A percentile compares a stretch with the other conserved stretches of the same genome.
Conservation (phyloP, 2,888 invertebrate species). For the Phengaris alcon region DNA sequence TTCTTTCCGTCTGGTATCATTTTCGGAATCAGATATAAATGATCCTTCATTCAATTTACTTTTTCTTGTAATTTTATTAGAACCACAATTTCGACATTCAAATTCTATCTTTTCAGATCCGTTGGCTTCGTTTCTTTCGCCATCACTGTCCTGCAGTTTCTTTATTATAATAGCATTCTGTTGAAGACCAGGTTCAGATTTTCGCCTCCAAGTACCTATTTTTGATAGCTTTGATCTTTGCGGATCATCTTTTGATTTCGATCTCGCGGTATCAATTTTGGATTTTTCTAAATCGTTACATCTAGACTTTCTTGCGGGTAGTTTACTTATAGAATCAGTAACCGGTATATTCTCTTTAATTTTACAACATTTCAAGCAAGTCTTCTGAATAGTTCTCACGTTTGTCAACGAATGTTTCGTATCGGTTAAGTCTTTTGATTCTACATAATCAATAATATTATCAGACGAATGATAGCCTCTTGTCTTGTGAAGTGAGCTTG, state of each 20-base stretch:
- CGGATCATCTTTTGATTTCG: conserved; percentile 75
- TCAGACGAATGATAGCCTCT: conserved; percentile 72
- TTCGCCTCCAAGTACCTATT: conserved; percentile 84
- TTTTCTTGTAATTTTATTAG: conserved; percentile 66
- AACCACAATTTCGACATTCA: conserved; percentile 70
- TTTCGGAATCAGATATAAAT: conserved; percentile 62
- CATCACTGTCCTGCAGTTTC: conserved; percentile 63
- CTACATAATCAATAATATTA: conserved; percentile 66
- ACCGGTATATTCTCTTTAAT: conserved; percentile 75
- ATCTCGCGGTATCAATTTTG: conserved; percentile 68
- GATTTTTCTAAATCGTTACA: conserved; percentile 59
- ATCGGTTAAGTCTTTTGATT: conserved; percentile 58
- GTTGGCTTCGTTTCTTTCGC: conserved; percentile 56
- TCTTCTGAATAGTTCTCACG: conserved; percentile 63
- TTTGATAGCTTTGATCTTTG: conserved; percentile 69
- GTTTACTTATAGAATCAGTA: conserved; percentile 53
- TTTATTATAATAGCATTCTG: conserved; percentile 62
- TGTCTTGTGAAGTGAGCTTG: conserved; percentile 61
- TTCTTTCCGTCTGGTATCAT: conserved; percentile 53
- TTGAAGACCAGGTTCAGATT: conserved; percentile 84
- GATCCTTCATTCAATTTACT: conserved; percentile 51
- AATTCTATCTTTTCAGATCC: conserved; percentile 71
- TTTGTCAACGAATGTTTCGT: conserved; percentile 58
- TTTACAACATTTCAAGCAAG: conserved; percentile 72
- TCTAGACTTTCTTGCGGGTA: conserved; percentile 60